These are phyloP conservation scores for Irena cyanogastra DNA, from an alignment of 2,113 vertebrate species.

Conservation along the genomic window DNA sequence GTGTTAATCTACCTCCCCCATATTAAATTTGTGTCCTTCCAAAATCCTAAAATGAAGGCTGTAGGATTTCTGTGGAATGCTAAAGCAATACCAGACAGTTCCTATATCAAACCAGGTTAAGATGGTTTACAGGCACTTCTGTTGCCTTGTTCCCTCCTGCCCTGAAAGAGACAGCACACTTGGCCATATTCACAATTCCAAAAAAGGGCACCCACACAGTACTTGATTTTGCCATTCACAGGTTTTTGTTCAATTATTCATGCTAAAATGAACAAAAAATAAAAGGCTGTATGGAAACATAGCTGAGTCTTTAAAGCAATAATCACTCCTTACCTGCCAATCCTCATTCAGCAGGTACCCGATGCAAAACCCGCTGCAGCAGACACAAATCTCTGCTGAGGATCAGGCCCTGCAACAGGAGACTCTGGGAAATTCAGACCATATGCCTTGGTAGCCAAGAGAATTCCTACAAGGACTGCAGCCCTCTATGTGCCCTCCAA, in stretches of 20 bases:
- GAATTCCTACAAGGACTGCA: background rate
- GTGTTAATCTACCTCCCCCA: background rate
- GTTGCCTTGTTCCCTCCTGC: background rate
- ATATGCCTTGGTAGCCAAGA: background rate
- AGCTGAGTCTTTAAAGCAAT: background rate
- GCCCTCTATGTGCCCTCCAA: background rate
- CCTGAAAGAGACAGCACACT: background rate
- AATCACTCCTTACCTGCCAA: background rate
- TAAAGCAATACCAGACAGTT: background rate
- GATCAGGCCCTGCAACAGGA: background rate
- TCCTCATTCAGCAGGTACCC: background rate
- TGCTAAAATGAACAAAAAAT: background rate
- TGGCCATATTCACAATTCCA: too few species aligned
- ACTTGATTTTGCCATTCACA: background rate
- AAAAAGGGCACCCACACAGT: background rate
- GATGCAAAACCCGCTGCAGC: background rate
- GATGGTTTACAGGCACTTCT: background rate
- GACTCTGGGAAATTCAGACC: conserved; percentile 26
- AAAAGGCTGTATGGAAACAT: background rate
- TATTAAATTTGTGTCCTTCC: background rate
- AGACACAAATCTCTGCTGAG: background rate
- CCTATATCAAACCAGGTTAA: background rate
- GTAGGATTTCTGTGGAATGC: background rate
- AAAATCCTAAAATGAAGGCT: background rate
- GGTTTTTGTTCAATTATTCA: background rate